Percentiles rank a stretch among this genome's conserved stretches.
Conservation (phyloP, 2,888 invertebrate species). For the Drosophila borealis region DNA sequence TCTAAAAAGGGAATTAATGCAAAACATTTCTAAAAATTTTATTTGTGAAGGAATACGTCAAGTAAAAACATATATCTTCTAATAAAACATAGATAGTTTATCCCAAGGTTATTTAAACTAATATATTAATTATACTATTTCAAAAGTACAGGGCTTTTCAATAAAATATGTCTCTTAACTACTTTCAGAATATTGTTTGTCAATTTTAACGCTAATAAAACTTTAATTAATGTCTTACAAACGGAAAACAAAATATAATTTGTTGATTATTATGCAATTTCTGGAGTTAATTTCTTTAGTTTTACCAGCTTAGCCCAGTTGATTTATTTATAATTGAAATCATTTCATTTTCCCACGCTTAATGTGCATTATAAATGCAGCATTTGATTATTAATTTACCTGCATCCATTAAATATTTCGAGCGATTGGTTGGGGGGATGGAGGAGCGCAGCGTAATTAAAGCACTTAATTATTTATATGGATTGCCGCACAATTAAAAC, state of each 20-base stretch:
- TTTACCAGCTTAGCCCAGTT: slow-evolving; percentile 3
- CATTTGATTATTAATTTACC: slow-evolving; percentile 61
- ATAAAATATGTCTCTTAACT: too few relatives aligned
- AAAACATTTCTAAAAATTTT: too few relatives aligned
- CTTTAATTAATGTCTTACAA: neutral
- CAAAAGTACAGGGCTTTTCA: too few relatives aligned
- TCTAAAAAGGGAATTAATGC: too few relatives aligned
- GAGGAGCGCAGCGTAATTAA: slow-evolving; percentile 23
- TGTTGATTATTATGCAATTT: neutral
- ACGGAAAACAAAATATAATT: neutral
- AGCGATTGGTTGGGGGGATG: slow-evolving; percentile 9
- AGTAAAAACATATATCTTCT: too few relatives aligned
- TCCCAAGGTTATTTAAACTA: too few relatives aligned
- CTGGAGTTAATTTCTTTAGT: neutral
- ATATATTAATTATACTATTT: too few relatives aligned
- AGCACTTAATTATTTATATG: slow-evolving; percentile 63
- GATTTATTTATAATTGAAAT: slow-evolving; percentile 20
- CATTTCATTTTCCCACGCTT: slow-evolving; percentile 32
- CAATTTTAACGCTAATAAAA: too few relatives aligned
- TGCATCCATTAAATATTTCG: slow-evolving; percentile 71
- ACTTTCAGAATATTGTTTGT: too few relatives aligned
- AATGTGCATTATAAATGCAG: slow-evolving; percentile 27
- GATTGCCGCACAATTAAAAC: slow-evolving; percentile 49
- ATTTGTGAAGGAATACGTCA: too few relatives aligned
- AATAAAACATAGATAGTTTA: too few relatives aligned